A percentile compares a stretch with the other conserved stretches of the same genome.
phyloP scores from a whole-genome alignment of 2,797 vertebrate species.

The Sarcophilus harrisii region DNA sequence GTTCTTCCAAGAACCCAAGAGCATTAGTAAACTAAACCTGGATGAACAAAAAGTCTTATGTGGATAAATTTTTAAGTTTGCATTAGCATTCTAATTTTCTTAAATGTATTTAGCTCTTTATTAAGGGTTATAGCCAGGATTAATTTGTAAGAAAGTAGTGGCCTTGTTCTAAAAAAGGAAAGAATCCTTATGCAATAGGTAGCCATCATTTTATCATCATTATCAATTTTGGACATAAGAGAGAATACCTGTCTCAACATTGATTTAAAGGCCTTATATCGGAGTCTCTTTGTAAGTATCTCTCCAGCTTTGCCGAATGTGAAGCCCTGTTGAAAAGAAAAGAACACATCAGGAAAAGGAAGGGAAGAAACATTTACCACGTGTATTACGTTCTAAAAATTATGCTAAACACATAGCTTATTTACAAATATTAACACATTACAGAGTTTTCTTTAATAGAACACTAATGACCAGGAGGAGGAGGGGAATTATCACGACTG shows the following conservation, averaged over 20 bases:
- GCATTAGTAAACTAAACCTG: background rate
- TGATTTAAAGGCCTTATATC: constrained; percentile 88
- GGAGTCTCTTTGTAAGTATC: constrained; percentile 90
- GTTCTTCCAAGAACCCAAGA: background rate
- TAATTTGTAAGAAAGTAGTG: background rate
- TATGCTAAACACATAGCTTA: background rate
- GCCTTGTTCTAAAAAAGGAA: background rate
- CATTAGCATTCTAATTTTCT: background rate
- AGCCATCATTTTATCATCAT: background rate
- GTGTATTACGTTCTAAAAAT: background rate
- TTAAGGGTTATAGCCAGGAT: background rate
- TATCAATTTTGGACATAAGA: background rate
- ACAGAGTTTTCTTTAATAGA: background rate
- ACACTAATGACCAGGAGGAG: background rate
- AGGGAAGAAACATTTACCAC: background rate
- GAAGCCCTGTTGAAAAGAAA: constrained; percentile 72
- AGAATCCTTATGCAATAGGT: background rate
- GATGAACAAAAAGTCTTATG: background rate
- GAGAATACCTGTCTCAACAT: constrained; percentile 92
- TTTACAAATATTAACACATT: constrained; percentile 18
- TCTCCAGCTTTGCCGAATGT: constrained; percentile 93
- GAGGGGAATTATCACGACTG: background rate
- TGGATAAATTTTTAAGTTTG: background rate
- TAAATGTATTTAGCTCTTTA: background rate
- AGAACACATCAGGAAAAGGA: background rate